Conservation (phyloP, 2,797 vertebrate species). For the Octomys mimax region DNA sequence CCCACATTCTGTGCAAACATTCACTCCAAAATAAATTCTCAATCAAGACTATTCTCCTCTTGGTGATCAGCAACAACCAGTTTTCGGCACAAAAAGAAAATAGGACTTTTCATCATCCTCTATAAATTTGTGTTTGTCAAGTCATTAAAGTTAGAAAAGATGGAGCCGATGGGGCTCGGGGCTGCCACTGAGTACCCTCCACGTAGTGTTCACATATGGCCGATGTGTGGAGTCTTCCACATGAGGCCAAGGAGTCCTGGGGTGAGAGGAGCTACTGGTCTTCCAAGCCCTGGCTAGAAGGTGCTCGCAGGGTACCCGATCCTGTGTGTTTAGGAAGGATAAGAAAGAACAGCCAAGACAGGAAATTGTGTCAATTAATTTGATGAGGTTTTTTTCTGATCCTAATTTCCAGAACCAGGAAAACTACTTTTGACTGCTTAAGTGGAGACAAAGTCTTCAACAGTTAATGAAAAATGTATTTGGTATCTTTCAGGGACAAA, state of each 20-base stretch:
- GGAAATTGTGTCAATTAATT: not conserved
- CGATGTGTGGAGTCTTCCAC: not conserved
- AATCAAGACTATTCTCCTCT: slow-evolving; percentile 80
- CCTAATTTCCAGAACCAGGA: slow-evolving; percentile 32
- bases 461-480: not conserved
- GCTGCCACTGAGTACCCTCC: not conserved
- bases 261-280: not conserved
- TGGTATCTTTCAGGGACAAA: not conserved
- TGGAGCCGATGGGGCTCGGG: not conserved
- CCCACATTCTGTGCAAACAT: slow-evolving; percentile 58
- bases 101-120: not conserved
- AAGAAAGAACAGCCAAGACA: not conserved
- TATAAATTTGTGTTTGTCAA: slow-evolving; percentile 54
- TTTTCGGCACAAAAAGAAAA: slow-evolving; percentile 36
- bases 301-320: not conserved
- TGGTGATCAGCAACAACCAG: slow-evolving; percentile 68
- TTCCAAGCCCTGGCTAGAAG: not conserved
- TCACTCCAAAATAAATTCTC: slow-evolving; percentile 78
- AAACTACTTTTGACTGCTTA: not conserved
- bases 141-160: slow-evolving; percentile 56
- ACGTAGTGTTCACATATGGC: not conserved
- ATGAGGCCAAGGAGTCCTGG: not conserved
- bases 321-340: slow-evolving; percentile 44
- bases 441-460: not conserved
- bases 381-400: not conserved